Evolutionary conservation across 1,140 invertebrate genomes (phyloP).

Genomic region (Cephus cinctus): DNA sequence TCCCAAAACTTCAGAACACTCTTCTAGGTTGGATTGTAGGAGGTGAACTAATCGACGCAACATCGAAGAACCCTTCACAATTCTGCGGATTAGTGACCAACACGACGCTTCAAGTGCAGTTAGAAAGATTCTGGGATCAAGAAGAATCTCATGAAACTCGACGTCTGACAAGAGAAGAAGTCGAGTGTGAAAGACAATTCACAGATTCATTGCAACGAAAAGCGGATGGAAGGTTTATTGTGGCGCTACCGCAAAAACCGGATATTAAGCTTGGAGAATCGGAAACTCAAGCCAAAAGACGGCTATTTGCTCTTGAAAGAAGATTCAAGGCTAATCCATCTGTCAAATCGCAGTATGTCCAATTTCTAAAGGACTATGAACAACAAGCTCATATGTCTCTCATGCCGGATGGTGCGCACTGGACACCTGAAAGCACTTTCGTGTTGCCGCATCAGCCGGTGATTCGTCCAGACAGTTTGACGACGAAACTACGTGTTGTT

Average conservation of each 20-base stretch:
- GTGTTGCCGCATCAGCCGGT: slow-evolving; percentile 32
- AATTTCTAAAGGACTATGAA: slow-evolving; percentile 21
- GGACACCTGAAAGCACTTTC: not conserved
- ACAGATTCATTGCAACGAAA: not conserved
- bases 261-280: not conserved
- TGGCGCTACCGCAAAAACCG: not conserved
- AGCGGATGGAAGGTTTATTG: not conserved
- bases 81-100: not conserved
- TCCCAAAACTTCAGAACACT: not conserved
- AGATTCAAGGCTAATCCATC: not conserved
- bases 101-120: not conserved
- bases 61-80: not conserved
- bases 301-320: not conserved
- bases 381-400: slow-evolving; percentile 11
- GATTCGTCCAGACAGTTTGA: slow-evolving; percentile 19
- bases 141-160: not conserved
- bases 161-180: not conserved
- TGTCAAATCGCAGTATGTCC: slow-evolving; percentile 4
- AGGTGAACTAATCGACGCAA: not conserved
- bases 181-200: not conserved
- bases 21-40: not conserved
- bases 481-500: slow-evolving; percentile 33
- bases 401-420: not conserved
- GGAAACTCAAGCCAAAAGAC: not conserved
- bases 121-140: not conserved